Conservation (phyloP, 2,113 vertebrate species). For the Mus musculus region DNA sequence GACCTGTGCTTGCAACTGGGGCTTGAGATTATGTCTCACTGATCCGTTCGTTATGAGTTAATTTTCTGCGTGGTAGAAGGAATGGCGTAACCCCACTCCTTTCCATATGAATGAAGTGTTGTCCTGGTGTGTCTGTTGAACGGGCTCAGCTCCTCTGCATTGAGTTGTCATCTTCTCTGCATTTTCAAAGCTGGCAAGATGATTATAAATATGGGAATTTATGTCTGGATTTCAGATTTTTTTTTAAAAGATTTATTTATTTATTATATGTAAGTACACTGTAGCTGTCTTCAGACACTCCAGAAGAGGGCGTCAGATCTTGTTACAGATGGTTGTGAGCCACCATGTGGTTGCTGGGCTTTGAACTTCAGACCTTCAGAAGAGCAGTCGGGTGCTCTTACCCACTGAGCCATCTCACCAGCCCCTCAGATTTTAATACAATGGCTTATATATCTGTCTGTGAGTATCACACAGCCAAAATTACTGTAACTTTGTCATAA, state of each 20-base stretch:
- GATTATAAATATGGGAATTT: not conserved
- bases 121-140: not conserved
- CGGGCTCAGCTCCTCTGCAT: too few species aligned
- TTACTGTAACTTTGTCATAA: not conserved
- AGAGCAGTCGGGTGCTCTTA: too few species aligned
- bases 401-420: too few species aligned
- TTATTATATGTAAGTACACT: too few species aligned
- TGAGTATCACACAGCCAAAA: not conserved
- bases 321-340: too few species aligned
- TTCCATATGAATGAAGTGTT: too few species aligned
- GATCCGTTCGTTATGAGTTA: not conserved
- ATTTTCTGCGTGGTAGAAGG: not conserved
- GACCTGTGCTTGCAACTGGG: not conserved
- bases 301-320: too few species aligned
- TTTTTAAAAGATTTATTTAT: too few species aligned
- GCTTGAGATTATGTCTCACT: not conserved
- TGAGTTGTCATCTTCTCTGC: too few species aligned
- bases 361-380: too few species aligned
- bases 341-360: too few species aligned
- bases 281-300: too few species aligned
- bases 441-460: not conserved
- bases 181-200: not conserved
- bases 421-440: not conserved
- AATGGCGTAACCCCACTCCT: not conserved
- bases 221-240: not conserved